Base-by-base conservation (phyloP, 2,888 invertebrate genomes). In the Exocentrus adspersus region DNA sequence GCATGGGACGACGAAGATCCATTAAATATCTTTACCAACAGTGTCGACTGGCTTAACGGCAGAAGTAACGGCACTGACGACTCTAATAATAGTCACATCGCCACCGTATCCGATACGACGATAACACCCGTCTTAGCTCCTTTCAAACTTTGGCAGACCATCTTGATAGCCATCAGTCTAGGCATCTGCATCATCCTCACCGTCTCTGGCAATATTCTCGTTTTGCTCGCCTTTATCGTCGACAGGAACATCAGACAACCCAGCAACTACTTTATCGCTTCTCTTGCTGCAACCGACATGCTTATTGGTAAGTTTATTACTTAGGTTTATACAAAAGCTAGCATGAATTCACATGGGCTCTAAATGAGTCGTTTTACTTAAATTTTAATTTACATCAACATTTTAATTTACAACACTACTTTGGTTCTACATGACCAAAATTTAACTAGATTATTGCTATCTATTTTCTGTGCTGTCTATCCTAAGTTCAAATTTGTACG, bases 211-310 rank as follows among this genome's bases (percentile, higher is more conserved):
- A 99, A 99, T 81, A 93, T 98, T 58, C 87, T 99, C 68, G 98
- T 98, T 60, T 87, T 98, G 58, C 85, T 97, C 73, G 96, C 97
- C 46, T 98, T 98, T 83, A 91, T 97, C 67, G 94, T 98, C 43
- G 98, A 97, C 83, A 86, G 97, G 64, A 92, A 93, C 71, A 94
- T 94, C 76, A 86, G 99, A 60, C 98, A 98, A 80, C 98, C 99
- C 21, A 97, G 97, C 83, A 99, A 99, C 86, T 99, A 98, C 85
- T 99, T 98, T 86, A 98, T 99, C 71, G 98, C 98, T 6, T 98
- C 98, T 0, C 87, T 99, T 68, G 99, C 99, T 48, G 95, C 97
- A 60, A 97, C 97, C 6, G 98, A 98, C 83, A 90, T 98, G 86
- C 87, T 98, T 66, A 99, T 99, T 82, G 99, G 94, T 92, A 84